phyloP scores from a whole-genome alignment of 2,888 invertebrate genomes.

The Venusia cambrica region DNA sequence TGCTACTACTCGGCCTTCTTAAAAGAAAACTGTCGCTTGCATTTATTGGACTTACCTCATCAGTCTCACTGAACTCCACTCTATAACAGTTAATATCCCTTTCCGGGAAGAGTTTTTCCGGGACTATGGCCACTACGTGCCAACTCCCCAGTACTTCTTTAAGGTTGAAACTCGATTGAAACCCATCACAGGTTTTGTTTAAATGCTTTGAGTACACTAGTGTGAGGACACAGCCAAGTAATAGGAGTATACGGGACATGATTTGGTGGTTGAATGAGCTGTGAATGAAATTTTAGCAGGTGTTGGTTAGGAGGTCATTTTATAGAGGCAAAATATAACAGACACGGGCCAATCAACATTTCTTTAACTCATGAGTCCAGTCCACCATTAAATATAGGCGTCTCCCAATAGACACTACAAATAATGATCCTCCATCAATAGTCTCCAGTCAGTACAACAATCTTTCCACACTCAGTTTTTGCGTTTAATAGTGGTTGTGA shows the following conservation, averaged over 20 bases:
- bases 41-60: slow-evolving; percentile 63
- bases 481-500: no score
- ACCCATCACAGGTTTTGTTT: slow-evolving; percentile 45
- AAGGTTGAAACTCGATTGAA: slow-evolving; percentile 54
- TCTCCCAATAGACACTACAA: no score
- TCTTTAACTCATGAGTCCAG: no score
- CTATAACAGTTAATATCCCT: slow-evolving; percentile 54
- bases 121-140: slow-evolving; percentile 64
- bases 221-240: slow-evolving; percentile 23
- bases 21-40: no score
- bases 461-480: no score
- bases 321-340: slow-evolving; percentile 21
- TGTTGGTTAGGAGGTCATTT: neutral
- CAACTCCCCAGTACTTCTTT: slow-evolving; percentile 54
- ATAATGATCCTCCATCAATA: no score
- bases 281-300: slow-evolving; percentile 20
- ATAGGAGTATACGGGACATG: slow-evolving; percentile 19
- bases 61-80: slow-evolving; percentile 65
- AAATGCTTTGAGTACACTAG: slow-evolving; percentile 34
- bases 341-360: slow-evolving; percentile 17
- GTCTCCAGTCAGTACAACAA: no score
- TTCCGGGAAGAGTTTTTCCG: slow-evolving; percentile 58
- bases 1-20: no score
- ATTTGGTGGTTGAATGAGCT: slow-evolving; percentile 18
- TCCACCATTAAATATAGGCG: no score